A percentile compares a stretch with the other conserved stretches of the same genome.
phyloP scores from a whole-genome alignment of 2,888 invertebrate genomes.

The Epistrophella euchroma region DNA sequence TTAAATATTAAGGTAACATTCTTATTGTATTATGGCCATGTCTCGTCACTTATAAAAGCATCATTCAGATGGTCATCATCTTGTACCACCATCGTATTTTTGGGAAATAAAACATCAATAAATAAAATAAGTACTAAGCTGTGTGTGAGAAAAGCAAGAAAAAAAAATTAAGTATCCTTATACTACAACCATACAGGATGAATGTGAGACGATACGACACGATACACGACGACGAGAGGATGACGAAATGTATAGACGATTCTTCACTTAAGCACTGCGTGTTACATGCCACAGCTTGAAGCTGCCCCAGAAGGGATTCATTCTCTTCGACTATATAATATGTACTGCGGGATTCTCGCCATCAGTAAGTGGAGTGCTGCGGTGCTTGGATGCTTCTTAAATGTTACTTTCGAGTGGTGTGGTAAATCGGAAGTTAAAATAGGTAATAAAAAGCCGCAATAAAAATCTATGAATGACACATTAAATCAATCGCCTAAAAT shows the following conservation, averaged over 20 bases:
- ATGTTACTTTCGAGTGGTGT: conserved; percentile 81
- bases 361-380: conserved; percentile 77
- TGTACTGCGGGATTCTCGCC: neutral
- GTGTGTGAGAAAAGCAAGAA: conserved; percentile 79
- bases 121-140: conserved; percentile 73
- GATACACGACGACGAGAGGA: conserved; percentile 8
- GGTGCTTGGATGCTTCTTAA: conserved; percentile 71
- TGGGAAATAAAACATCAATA: conserved; percentile 73
- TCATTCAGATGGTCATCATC: conserved; percentile 48
- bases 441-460: conserved; percentile 84
- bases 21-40: conserved; percentile 50
- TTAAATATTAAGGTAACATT: conserved; percentile 42
- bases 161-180: conserved; percentile 69
- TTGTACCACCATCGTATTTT: conserved; percentile 50
- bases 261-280: conserved; percentile 66
- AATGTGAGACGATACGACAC: conserved; percentile 41
- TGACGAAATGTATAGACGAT: conserved; percentile 51
- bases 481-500: conserved; percentile 84
- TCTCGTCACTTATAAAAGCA: conserved; percentile 69
- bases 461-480: conserved; percentile 84
- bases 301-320: conserved; percentile 70
- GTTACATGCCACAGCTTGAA: conserved; percentile 35
- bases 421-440: conserved; percentile 84
- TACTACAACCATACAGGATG: conserved; percentile 67
- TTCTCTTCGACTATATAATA: neutral